Percentiles rank a stretch among this genome's conserved stretches.
Evolutionary conservation across 2,113 vertebrate species (phyloP).

Genomic region (Microtus pennsylvanicus): DNA sequence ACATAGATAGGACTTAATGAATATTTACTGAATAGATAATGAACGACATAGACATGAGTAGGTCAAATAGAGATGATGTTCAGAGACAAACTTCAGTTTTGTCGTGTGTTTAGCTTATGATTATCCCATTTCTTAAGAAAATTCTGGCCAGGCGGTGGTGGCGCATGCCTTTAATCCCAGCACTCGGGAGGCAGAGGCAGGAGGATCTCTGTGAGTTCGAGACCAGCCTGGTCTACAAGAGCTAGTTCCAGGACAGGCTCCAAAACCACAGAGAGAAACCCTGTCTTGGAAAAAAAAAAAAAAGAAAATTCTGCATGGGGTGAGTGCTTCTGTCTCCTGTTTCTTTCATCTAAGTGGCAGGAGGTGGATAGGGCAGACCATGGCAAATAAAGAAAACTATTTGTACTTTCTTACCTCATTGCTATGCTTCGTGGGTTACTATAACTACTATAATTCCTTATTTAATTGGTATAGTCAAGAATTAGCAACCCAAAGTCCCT

Average conservation of each 20-base stretch:
- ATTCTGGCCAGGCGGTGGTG: no score
- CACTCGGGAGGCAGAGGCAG: no score
- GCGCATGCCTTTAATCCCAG: no score
- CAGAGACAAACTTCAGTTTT: slow-evolving; percentile 6
- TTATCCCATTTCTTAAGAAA: background rate
- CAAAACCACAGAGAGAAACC: no score
- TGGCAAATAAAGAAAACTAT: background rate
- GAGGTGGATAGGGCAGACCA: background rate
- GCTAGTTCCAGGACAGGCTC: no score
- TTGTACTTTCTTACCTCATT: background rate
- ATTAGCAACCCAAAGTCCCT: background rate
- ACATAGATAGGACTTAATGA: background rate
- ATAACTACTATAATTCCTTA: background rate
- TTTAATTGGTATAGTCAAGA: background rate
- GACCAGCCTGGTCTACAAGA: no score
- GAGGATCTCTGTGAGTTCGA: no score
- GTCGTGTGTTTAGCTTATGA: background rate
- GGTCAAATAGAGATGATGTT: background rate
- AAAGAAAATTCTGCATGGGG: background rate
- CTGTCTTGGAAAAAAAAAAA: no score
- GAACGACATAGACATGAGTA: background rate
- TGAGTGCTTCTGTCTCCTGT: background rate
- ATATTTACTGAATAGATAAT: slow-evolving; percentile 5
- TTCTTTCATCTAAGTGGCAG: background rate
- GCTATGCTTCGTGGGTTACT: background rate